Conservation (phyloP, 2,888 invertebrate genomes). For the Alviniconcha strummeri region DNA sequence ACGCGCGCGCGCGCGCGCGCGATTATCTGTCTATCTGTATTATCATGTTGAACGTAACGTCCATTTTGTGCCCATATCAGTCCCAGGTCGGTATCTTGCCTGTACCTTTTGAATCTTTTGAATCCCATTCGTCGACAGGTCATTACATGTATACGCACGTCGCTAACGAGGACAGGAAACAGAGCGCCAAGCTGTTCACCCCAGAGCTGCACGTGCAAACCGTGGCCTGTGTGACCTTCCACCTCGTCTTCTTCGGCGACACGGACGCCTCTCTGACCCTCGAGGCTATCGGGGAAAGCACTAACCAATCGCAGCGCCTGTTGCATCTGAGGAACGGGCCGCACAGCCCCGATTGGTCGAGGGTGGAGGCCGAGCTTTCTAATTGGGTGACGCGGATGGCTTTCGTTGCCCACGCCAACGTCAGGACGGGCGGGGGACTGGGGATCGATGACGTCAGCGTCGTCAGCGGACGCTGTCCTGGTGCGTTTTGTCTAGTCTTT, state of each 20-base stretch:
- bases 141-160: conserved; percentile 50
- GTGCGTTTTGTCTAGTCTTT: neutral
- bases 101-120: no score
- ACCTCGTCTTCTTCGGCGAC: conserved; percentile 45
- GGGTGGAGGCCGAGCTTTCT: conserved; percentile 33
- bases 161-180: conserved; percentile 27
- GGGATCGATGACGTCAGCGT: conserved; percentile 46
- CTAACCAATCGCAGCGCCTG: conserved; percentile 26
- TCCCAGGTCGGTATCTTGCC: no score
- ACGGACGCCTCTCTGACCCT: conserved; percentile 50
- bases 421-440: conserved; percentile 36
- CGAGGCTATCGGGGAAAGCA: conserved; percentile 32
- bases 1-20: no score
- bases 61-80: no score
- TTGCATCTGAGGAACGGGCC: conserved; percentile 30
- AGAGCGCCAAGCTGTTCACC: conserved; percentile 42
- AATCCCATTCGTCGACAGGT: conserved; percentile 24
- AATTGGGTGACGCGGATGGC: conserved; percentile 21
- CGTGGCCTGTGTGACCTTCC: conserved; percentile 47
- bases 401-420: conserved; percentile 31
- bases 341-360: conserved; percentile 35
- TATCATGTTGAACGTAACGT: neutral
- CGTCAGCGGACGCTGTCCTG: conserved; percentile 22
- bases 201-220: conserved; percentile 34
- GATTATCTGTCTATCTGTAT: neutral